phyloP scores from a whole-genome alignment of 2,888 invertebrate genomes.

The Graphium colonna region DNA sequence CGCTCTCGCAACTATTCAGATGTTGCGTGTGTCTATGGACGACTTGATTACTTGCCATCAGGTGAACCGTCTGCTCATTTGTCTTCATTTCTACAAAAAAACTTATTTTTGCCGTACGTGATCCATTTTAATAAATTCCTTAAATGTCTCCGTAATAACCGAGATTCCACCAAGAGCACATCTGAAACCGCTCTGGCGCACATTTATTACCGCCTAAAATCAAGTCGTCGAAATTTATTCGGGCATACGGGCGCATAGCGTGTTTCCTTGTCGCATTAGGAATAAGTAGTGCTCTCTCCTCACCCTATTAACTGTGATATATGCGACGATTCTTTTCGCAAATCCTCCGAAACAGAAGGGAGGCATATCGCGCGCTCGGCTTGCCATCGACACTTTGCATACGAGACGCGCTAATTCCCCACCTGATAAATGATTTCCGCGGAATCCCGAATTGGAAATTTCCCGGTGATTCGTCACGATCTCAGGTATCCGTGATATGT shows the following conservation, averaged over 20 bases:
- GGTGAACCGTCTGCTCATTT: too few species aligned
- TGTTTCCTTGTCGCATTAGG: slow-evolving; percentile 79
- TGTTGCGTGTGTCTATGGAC: too few species aligned
- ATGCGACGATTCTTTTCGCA: slow-evolving; percentile 76
- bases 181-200: slow-evolving; percentile 42
- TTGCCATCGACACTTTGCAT: slow-evolving; percentile 55
- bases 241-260: slow-evolving; percentile 60
- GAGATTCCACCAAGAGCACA: slow-evolving; percentile 26
- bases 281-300: slow-evolving; percentile 78
- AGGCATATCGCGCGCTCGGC: slow-evolving; percentile 62
- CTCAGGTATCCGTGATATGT: slow-evolving; percentile 24
- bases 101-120: too few species aligned
- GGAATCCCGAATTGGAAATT: slow-evolving; percentile 52
- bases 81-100: not conserved
- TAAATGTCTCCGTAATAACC: not conserved
- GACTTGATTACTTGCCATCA: too few species aligned
- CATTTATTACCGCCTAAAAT: slow-evolving; percentile 73
- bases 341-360: slow-evolving; percentile 70
- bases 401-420: slow-evolving; percentile 65
- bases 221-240: slow-evolving; percentile 67
- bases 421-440: slow-evolving; percentile 65
- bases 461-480: slow-evolving; percentile 45
- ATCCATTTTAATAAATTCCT: not conserved
- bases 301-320: slow-evolving; percentile 79
- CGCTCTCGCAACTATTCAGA: too few species aligned